Percentiles rank a stretch among this genome's conserved stretches.
Conservation (phyloP, 2,113 vertebrate species). For the Alouatta palliata region DNA sequence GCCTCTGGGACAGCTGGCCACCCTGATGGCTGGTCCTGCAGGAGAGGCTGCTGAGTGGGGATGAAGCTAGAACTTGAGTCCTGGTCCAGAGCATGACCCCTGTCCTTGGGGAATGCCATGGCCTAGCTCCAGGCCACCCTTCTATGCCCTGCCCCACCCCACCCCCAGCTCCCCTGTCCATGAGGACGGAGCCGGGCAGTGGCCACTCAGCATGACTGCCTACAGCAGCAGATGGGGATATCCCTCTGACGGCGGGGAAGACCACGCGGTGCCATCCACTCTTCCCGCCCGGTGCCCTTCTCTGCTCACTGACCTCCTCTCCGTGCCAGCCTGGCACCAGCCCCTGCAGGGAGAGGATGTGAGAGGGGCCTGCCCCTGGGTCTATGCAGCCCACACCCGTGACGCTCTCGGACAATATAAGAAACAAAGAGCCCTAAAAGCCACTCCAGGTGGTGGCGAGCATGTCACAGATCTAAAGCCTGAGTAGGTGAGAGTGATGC, state of each 20-base stretch:
- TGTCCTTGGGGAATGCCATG: background rate
- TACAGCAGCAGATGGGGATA: background rate
- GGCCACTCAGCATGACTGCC: accelerated
- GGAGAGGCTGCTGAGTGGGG: background rate
- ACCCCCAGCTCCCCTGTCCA: no score
- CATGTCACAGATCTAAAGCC: accelerated
- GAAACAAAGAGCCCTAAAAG: no score
- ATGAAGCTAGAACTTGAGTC: background rate
- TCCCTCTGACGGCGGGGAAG: accelerated
- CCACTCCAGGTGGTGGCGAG: no score
- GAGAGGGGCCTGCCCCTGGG: background rate
- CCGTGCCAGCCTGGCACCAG: accelerated
- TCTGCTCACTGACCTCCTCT: background rate
- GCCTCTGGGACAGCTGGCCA: background rate
- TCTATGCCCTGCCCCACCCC: no score
- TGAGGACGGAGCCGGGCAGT: accelerated
- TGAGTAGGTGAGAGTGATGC: accelerated
- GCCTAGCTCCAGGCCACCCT: background rate
- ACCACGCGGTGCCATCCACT: accelerated
- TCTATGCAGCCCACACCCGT: accelerated
- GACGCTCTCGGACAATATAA: accelerated
- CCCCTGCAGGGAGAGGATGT: background rate
- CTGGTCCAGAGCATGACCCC: accelerated
- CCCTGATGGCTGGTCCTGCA: background rate
- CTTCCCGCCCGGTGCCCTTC: accelerated